Evolutionary conservation across 2,113 vertebrate species (phyloP).

Genomic region (Carollia perspicillata): DNA sequence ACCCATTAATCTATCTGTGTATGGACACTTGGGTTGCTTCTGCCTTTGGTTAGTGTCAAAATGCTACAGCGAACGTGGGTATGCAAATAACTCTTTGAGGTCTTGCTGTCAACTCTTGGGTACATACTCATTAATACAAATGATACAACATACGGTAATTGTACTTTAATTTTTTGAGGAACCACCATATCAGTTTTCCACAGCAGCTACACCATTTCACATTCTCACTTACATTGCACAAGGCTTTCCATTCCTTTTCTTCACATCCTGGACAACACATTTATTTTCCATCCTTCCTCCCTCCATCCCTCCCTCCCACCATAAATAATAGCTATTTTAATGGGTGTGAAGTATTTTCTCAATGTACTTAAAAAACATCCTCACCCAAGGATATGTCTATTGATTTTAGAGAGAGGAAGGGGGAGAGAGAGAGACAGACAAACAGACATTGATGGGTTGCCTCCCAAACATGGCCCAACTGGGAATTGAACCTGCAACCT

Average conservation of each 20-base stretch:
- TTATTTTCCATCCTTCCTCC: background rate
- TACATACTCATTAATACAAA: background rate
- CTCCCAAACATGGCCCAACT: too few relatives aligned
- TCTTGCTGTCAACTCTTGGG: background rate
- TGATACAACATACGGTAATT: background rate
- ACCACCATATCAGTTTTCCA: background rate
- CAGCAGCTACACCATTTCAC: background rate
- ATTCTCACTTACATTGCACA: background rate
- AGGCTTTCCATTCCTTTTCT: background rate
- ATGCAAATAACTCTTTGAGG: background rate
- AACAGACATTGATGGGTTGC: too few relatives aligned
- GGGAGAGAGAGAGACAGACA: too few relatives aligned
- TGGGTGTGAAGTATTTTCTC: background rate
- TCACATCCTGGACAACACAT: background rate
- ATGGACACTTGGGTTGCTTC: background rate
- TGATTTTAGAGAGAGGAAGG: too few relatives aligned
- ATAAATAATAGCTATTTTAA: background rate
- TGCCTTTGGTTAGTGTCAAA: background rate
- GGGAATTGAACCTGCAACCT: too few relatives aligned
- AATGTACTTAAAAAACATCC: background rate
- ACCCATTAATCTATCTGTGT: background rate
- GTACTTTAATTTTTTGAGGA: background rate
- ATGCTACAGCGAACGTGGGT: background rate
- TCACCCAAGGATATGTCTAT: too few relatives aligned
- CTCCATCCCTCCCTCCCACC: background rate